phyloP scores from a whole-genome alignment of 92 coral and sea anemone genomes.

The Blastomussa wellsi region DNA sequence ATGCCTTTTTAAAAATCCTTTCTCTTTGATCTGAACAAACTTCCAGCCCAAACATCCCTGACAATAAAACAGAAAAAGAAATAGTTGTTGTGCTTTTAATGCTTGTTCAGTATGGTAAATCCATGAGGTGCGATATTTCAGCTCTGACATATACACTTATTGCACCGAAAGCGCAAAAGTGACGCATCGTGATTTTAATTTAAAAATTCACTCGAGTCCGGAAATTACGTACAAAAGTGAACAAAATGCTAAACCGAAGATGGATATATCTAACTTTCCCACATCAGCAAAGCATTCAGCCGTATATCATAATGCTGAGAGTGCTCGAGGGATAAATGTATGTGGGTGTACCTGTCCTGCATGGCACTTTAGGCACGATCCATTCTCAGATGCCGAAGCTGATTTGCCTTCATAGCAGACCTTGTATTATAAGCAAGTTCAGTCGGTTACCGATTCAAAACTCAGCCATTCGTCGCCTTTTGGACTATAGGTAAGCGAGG shows the following conservation, averaged over 20 bases:
- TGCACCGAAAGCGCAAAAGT: neutral
- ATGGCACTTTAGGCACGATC: neutral
- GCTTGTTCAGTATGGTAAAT: neutral
- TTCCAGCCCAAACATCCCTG: neutral
- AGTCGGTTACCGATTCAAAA: neutral
- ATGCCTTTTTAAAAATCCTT: neutral
- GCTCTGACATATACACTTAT: neutral
- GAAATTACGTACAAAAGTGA: slow-evolving; percentile 17
- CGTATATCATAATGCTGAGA: neutral
- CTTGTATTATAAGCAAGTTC: neutral
- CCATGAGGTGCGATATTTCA: neutral
- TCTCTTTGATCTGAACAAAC: neutral
- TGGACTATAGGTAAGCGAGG: neutral
- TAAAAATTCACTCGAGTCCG: slow-evolving; percentile 3
- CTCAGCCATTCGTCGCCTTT: neutral
- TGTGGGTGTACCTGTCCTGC: neutral
- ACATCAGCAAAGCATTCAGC: neutral
- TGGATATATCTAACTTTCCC: slow-evolving; percentile 2
- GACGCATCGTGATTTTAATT: slow-evolving; percentile 12
- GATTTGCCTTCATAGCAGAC: neutral
- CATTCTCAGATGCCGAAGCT: neutral
- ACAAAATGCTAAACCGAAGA: neutral
- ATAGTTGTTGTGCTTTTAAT: neutral
- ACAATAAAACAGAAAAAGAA: neutral
- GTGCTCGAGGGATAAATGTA: neutral